Percentiles rank a stretch among this genome's conserved stretches.
phyloP scores from a whole-genome alignment of 2,113 vertebrate species.

The Microcebus murinus region DNA sequence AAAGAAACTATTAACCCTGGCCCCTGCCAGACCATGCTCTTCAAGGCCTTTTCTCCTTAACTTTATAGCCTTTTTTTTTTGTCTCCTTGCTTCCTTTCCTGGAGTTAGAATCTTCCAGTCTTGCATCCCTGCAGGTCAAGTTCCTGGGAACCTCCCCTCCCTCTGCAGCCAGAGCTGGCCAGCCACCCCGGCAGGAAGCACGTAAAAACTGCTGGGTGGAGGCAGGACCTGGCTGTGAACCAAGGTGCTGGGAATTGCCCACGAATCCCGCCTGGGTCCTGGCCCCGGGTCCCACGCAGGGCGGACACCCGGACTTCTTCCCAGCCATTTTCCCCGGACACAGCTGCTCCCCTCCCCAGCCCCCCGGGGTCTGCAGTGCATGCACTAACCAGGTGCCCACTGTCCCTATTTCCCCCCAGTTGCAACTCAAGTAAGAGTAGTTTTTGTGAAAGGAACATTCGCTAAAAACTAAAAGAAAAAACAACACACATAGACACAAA shows the following conservation, averaged over 20 bases:
- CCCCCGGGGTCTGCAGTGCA: neutral
- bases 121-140: neutral
- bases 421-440: neutral
- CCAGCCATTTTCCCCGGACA: fast-evolving
- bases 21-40: constrained; percentile 1
- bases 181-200: fast-evolving
- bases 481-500: neutral
- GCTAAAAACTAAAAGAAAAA: constrained; percentile 40
- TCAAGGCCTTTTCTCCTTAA: neutral
- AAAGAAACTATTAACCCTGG: neutral
- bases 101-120: neutral
- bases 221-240: neutral
- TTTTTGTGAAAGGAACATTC: neutral
- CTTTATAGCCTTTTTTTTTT: neutral
- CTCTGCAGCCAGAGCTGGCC: neutral
- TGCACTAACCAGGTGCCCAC: no score
- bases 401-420: neutral
- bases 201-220: neutral
- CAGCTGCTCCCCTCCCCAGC: no score
- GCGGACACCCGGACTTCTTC: neutral
- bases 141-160: neutral
- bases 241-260: neutral
- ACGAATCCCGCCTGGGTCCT: neutral
- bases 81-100: neutral
- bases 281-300: fast-evolving